Evolutionary conservation across 2,797 vertebrate genomes (phyloP), one percentile per base, ranked within the genome.

Genomic region (Alcedo atthis): DNA sequence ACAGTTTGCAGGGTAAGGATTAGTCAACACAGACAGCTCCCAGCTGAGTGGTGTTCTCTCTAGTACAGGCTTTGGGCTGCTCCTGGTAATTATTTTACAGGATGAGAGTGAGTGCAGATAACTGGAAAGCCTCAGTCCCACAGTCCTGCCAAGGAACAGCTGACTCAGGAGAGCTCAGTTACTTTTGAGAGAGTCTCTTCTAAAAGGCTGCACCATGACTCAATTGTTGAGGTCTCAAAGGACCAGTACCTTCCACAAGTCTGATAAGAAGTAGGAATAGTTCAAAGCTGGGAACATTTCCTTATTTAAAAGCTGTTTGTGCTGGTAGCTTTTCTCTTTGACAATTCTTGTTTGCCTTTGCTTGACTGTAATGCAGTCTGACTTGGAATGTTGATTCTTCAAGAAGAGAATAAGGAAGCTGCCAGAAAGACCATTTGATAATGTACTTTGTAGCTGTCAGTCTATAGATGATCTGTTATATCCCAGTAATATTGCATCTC

Each of bases 401-500:
- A 70, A 33, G 81, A 81, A 83, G 87, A 93, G 94, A 95, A 82
- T 32, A 58, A 88, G 91, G 85, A 88, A 87, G 87, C 84, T 92
- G 81, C 86, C 68, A 87, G 55, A 64, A 74, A 77, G 53, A 75
- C 86, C 62, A 63, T 43, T 5, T 90, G 79, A 82, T 53, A 79
- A 71, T 37, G 58, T 92, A 66, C 93, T 93, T 85, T 68, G 54
- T 67, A 76, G 80, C 74, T 81, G 78, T 91, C 94, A 89, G 75
- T 87, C 87, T 90, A 55, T 10, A 21, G 85, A 79, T 64, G 78
- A 85, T 81, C 76, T 81, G 33, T 58, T 70, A 32, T 79, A 85
- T 92, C 58, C 77, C 86, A 63, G 87, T 28, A 92, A 87, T 94
- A 95, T 59, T 91, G 88, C 96, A 58, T 96, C 96, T 97, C 76